Evolutionary conservation across 2,888 invertebrate species (phyloP).

Genomic region (Lathronympha strigana): DNA sequence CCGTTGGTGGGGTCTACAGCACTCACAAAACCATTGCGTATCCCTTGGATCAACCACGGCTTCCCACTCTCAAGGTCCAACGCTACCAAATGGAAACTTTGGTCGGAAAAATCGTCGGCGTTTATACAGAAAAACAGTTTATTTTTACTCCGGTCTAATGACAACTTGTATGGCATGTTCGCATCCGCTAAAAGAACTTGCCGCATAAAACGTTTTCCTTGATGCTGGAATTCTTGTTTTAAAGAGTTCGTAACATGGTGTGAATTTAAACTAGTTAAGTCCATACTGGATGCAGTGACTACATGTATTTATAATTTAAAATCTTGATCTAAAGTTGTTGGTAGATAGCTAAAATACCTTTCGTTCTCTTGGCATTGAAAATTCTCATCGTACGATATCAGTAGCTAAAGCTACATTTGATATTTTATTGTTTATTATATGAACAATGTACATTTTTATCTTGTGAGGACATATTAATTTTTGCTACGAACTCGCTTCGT

Average conservation of each 20-base stretch:
- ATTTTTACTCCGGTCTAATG: constrained; percentile 57
- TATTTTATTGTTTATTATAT: too few species aligned
- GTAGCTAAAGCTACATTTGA: too few species aligned
- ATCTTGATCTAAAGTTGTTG: constrained; percentile 2
- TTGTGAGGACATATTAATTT: not conserved
- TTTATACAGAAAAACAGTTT: constrained; percentile 67
- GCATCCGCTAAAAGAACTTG: constrained; percentile 63
- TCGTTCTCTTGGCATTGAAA: not conserved
- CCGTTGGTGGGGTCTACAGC: constrained; percentile 61
- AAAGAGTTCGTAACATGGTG: constrained; percentile 6
- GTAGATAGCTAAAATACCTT: not conserved
- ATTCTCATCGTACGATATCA: not conserved
- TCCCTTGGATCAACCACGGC: constrained; percentile 57
- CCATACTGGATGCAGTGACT: constrained; percentile 10
- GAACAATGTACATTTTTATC: too few species aligned
- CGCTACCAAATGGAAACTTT: constrained; percentile 65
- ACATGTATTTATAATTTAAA: not conserved
- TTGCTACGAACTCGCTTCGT: too few species aligned
- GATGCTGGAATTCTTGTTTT: constrained; percentile 40
- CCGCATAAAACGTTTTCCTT: constrained; percentile 52
- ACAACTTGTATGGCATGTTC: constrained; percentile 65
- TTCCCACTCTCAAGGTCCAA: constrained; percentile 57
- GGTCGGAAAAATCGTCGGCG: constrained; percentile 66
- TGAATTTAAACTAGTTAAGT: not conserved
- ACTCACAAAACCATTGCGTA: constrained; percentile 68